Base-by-base conservation (phyloP, 1,140 invertebrate genomes). In the Megalonaias nervosa region DNA sequence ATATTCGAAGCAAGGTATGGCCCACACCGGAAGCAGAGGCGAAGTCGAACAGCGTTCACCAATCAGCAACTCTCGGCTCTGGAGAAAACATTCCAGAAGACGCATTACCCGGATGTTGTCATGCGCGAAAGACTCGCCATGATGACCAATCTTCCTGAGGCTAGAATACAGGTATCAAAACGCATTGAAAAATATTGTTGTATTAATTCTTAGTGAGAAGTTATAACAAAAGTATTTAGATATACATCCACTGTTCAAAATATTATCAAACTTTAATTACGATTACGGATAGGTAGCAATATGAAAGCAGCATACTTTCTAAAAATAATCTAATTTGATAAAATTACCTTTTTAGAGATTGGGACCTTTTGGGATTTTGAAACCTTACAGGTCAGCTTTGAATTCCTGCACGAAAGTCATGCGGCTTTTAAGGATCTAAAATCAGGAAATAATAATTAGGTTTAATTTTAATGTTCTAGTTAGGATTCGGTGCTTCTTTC, bases 51-150 rank as follows among this genome's bases (percentile, higher is more conserved):
- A 19, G 94, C 97, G 83, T 98, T 98, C 91, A 97, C 97, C 0
- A 97, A 97, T 17, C 96, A 96, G 19, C 97, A 99, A 91, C 93
- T 99, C 73, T 97, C 97, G 89, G 97, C 98, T 89, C 91, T 99
- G 81, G 97, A 99, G 90, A 95, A 95, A 1, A 93, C 97, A 11
- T 99, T 99, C 91, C 94, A 97, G 88, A 98, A 97, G 90, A 98
- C 97, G 1, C 97, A 98, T 87, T 99, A 92, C 89, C 97, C 97
- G 5, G 97, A 98, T 88, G 97, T 98, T 13, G 97, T 98, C 86
- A 92, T 98, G 82, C 93, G 97, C 82, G 97, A 98, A 91, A 96
- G 98, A 89, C 90, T 99, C 19, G 97, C 97, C 0, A 94, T 91
- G 88, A 92, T 96, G 91, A 98, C 97, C 0, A 97, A 96, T 85